These are phyloP conservation scores for Steinernema feltiae DNA, from an alignment of 1,140 invertebrate species.

Conservation along the genomic window DNA sequence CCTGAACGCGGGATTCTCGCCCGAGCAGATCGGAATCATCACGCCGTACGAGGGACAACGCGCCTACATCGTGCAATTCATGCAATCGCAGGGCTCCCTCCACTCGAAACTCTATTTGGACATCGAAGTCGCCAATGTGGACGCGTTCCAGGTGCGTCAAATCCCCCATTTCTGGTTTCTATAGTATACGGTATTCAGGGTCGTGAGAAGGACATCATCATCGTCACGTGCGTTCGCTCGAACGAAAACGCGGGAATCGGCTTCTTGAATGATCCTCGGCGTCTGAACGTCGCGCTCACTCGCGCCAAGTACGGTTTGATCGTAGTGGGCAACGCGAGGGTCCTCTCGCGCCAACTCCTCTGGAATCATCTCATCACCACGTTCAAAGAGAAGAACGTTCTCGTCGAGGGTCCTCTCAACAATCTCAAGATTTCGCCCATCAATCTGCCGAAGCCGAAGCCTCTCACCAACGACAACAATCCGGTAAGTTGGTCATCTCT, in stretches of 20 bases:
- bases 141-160: constrained; percentile 71
- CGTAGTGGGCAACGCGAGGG: constrained; percentile 97
- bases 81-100: constrained; percentile 92
- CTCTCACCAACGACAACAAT: constrained; percentile 55
- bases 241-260: constrained; percentile 86
- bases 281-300: constrained; percentile 94
- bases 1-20: constrained; percentile 84
- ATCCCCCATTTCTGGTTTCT: constrained; percentile 18
- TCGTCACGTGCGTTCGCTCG: constrained; percentile 81
- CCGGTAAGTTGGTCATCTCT: not conserved
- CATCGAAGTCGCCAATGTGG: constrained; percentile 97
- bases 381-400: constrained; percentile 92
- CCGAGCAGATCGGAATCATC: constrained; percentile 98
- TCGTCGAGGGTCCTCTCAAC: constrained; percentile 94
- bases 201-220: constrained; percentile 91
- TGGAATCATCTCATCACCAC: constrained; percentile 97
- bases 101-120: constrained; percentile 95
- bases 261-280: constrained; percentile 91
- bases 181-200: constrained; percentile 63
- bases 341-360: constrained; percentile 87
- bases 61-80: constrained; percentile 94
- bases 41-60: constrained; percentile 95
- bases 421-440: constrained; percentile 94
- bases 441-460: constrained; percentile 92
- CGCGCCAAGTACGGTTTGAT: constrained; percentile 93